Base-by-base conservation (phyloP, 2,113 vertebrate species). In the Rhynchopsitta pachyrhyncha region DNA sequence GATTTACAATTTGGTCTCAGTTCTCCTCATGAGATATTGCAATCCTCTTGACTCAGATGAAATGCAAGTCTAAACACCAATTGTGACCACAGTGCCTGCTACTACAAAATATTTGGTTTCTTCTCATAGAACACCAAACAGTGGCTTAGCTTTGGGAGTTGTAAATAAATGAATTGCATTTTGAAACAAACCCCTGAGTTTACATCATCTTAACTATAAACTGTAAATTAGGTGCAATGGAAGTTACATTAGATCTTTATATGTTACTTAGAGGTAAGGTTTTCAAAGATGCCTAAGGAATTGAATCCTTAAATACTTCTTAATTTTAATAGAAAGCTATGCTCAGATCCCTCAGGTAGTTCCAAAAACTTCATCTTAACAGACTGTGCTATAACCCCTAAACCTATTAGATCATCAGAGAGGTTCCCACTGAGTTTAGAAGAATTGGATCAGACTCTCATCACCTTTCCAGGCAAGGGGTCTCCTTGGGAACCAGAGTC, bases 121-220 rank as follows among this genome's bases (percentile, higher is more conserved):
- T 96, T 92, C 46, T 78, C 67, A 86, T 4, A 29, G 52, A 93
- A 70, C 25, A 80, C 82, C 86, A 79, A 94, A 92, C 47, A 95
- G 69, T 82, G 85, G 88, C 31, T 91, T 93, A 62, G 60, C 63
- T 66, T 63, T 70, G 96, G 77, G 96, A 92, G 23, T 74, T 67
- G 37, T 87, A 88, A 97, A 95, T 70, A 97, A 95, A 84, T 50
- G 13, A 94, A 92, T 13, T 96, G 49, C 85, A 86, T 68, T 94
- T 94, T 77, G 24, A 84, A 60, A 85, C 47, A 76, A 93, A 95
- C 53, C 11, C 27, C 71, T 86, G 67, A 81, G 49, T 93, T 94
- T 91, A 91, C 83, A 84, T 96, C 86, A 92, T 66, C 73, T 92
- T 81, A 88, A 57, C 78, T 84, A 81, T 88, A 95, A 95, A 93